These are phyloP conservation scores for Acheta domesticus DNA, from an alignment of 2,888 invertebrate genomes.

Conservation along the genomic window DNA sequence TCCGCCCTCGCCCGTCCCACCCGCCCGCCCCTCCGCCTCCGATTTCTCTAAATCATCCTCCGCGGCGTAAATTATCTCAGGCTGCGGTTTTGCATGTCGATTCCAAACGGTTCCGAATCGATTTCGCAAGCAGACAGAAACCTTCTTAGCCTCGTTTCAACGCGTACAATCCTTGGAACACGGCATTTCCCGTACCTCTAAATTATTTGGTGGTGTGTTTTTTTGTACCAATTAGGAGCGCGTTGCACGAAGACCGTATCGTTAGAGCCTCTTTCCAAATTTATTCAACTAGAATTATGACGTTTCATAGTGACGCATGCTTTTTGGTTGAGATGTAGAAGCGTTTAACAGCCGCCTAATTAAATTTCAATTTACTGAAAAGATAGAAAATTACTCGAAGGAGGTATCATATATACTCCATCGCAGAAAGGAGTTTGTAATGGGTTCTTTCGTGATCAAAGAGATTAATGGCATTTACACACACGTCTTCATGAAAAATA, in stretches of 20 bases:
- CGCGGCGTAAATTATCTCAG: not conserved
- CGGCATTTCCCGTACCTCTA: not conserved
- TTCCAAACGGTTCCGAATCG: not conserved
- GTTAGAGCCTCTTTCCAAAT: not conserved
- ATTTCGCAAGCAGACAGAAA: not conserved
- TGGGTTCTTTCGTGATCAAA: too few species aligned
- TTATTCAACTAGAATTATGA: not conserved
- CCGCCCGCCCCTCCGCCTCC: too few species aligned
- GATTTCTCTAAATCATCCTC: not conserved
- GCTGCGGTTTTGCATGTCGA: not conserved
- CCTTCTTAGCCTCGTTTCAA: not conserved
- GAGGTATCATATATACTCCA: not conserved
- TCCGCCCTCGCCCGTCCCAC: too few species aligned
- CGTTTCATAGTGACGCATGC: not conserved
- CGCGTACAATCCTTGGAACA: not conserved
- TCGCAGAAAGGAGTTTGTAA: too few species aligned
- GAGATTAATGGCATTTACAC: too few species aligned
- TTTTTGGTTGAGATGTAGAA: not conserved
- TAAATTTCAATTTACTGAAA: not conserved
- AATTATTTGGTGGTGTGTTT: not conserved
- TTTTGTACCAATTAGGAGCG: not conserved
- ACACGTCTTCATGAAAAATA: too few species aligned
- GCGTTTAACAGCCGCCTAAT: not conserved
- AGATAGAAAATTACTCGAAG: not conserved
- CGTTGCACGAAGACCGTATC: not conserved